Evolutionary conservation across 2,113 vertebrate genomes (phyloP), one percentile per base, ranked within the genome.

Genomic region (Nanorana parkeri): DNA sequence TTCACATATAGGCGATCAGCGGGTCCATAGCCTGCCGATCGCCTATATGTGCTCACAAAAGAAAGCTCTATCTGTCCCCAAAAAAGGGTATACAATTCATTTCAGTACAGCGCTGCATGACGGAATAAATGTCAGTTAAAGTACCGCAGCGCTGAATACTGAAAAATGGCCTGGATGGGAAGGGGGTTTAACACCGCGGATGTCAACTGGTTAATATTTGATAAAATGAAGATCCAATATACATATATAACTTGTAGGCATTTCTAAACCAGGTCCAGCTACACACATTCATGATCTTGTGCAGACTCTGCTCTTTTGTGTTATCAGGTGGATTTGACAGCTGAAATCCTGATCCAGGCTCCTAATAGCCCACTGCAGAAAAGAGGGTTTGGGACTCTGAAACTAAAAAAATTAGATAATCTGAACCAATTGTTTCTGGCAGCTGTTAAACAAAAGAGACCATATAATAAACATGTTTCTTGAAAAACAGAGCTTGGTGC

Each of bases 381-480:
- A 74, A 47, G n/a, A 47, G 47, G 68, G 68, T 54, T 54, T 47
- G 68, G 68, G 41, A 51, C 54, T 58, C 52, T 16, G 23, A 29
- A 58, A 21, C 54, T 58, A 55, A 36, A 58, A n/a, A 74, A 58
- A 23, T 55, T 29, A 58, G 20, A 58, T 29, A 74, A 58, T 74
- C 26, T 74, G 54, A 55, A 74, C 60, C 71, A 74, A 74, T 74
- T 74, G 71, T 60, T 54, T 74, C 58, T 74, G 54, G 71, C 71
- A 60, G 71, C 71, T 74, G 71, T 74, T 54, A 74, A 74, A 29
- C 23, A 5, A 29, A 36, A 74, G 54, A 74, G 28, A 60, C 51
- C 20, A 74, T 21, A 28, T 58, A 74, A 74, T 28, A 74, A 74
- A 74, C 55, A 73, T 73, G 55, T 73, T 58, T 29, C 51, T 68